Evolutionary conservation across 2,888 invertebrate genomes (phyloP), one percentile per base, ranked within the genome.

Genomic region (Caenorhabditis sulstoni): DNA sequence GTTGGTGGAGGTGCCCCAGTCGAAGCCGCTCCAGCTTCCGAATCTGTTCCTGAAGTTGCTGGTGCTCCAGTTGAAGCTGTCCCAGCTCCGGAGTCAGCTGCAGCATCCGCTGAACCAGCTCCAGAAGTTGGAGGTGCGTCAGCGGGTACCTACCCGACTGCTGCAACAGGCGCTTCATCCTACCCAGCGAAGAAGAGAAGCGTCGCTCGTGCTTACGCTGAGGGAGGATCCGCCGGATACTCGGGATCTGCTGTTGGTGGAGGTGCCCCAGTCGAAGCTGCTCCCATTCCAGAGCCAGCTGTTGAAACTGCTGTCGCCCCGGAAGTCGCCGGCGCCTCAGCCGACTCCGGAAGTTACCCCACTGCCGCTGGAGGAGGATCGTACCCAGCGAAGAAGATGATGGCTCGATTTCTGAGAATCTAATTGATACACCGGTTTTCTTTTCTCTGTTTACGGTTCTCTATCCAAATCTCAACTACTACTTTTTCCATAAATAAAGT

Each of bases 151-250:
- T 61, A 50, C 20, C 41, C 52, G n/a, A 35, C 52, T 9, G 73
- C 65, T 29, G 20, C 66, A 23, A 45, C n/a, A 14, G 37, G 16
- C 29, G 45, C 29, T 39, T 58, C 41, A 66, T 50, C 65, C 8
- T 59, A 57, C 9, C 57, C 67, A 41, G 49, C 58, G 1, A 67
- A 67, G 41, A 67, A 58, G 29, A 49, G 57, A 57, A 67, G 68
- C 58, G 68, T 68, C 2, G 68, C 44, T 11, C 50, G 68, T 35
- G 68, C 68, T 4, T 68, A 68, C 52, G 41, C 68, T 5, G 68
- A 68, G 14, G 57, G 57, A 41, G 57, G 57, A 41, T 11, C 57
- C 14, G 57, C 57, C 41, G 57, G 57, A 20, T 57, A 41, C n/a
- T 57, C 57, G 9, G 44, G 41, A 41, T 12, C 50, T 20, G 29